Evolutionary conservation across 2,113 vertebrate species (phyloP), one percentile per base, ranked within the genome.

Genomic region (Phyllostomus discolor): DNA sequence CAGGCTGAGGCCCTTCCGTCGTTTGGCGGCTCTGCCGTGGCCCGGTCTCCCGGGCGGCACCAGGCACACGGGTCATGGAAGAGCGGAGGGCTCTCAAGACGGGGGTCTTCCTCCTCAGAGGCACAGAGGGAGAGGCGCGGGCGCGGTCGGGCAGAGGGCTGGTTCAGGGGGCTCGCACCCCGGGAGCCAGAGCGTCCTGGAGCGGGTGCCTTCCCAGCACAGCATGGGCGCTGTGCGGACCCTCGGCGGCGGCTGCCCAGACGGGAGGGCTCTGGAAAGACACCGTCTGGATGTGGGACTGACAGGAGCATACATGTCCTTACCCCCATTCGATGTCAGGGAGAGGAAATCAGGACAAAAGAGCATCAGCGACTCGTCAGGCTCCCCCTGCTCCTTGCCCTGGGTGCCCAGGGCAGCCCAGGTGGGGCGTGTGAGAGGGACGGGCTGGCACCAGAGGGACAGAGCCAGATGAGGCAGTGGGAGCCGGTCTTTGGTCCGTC

Each of bases 181-280:
- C 28, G 19, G 2, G 54, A 22, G 4, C 72, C 17, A 2, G 7
- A 28, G 20, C 6, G 0, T 24, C 31, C 0, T 0, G 33, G 67
- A n/a, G 7, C 0, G 10, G 12, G 11, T 10, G 52, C 24, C 19
- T 28, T 2, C 2, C 10, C 62, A 33, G 82, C 15, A 28, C 59
- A 62, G 59, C 0, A 1, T 28, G 59, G 59, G 59, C 11, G 59
- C 24, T 28, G 59, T 24, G 10, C 4, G 22, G 10, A 62, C 17
- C 33, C 75, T 19, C 10, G 0, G 1, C 28, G 7, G 28, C 20
- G 7, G 0, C 7, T 1, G 7, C 24, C 0, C 2, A 46, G 15
- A 8, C 70, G 15, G 11, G 7, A 52, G 48, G 19, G 4, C 17
- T n/a, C 69, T 2, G 7, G 28, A 28, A 3, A 48, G 38, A 17